Base-by-base conservation (phyloP, 2,113 vertebrate genomes). In the Urocitellus parryii region DNA sequence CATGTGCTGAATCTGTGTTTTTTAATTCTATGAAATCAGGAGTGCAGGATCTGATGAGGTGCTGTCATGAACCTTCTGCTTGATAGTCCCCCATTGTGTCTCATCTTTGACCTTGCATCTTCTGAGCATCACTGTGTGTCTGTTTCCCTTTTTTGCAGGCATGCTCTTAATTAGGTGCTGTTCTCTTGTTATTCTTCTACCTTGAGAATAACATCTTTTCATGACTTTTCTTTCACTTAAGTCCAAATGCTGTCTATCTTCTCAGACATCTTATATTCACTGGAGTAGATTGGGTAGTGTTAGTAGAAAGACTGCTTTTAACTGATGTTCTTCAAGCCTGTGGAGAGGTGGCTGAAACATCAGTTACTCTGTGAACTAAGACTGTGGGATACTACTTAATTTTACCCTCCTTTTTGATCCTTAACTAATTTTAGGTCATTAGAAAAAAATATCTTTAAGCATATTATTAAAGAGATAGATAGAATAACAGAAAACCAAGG, bases 391-490 rank as follows among this genome's bases (percentile, higher is more conserved):
- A 22, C 17, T 27, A 32, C 16, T 39, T 94, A 18, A 37, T 67
- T 74, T 82, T 79, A 29, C 90, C 16, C n/a, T 93, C 8, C 45
- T 9, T 12, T 82, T 86, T 85, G 25, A 0, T 58, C 29, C 29
- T 48, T 74, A 85, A 73, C 29, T 84, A 48, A 81, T 74, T 73
- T 18, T 25, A 61, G 32, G 14, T 81, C 29, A 56, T 68, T 29
- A 77, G n/a, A 63, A 94, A 92, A 92, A 85, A 95, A 81, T 20
- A 20, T 5, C 16, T 58, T 63, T 91, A 58, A 90, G 7, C 34
- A 68, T 82, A 76, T 42, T 79, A 24, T 79, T 73, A 37, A 91
- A 53, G n/a, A 82, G n/a, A 24, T 56, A 74, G 10, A 22, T 78
- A 27, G 27, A 91, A 53, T 48, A 80, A 79, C 39, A 27, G 4